Evolutionary conservation across 2,113 vertebrate genomes (phyloP).

Genomic region (Gnathochromis pfefferi): DNA sequence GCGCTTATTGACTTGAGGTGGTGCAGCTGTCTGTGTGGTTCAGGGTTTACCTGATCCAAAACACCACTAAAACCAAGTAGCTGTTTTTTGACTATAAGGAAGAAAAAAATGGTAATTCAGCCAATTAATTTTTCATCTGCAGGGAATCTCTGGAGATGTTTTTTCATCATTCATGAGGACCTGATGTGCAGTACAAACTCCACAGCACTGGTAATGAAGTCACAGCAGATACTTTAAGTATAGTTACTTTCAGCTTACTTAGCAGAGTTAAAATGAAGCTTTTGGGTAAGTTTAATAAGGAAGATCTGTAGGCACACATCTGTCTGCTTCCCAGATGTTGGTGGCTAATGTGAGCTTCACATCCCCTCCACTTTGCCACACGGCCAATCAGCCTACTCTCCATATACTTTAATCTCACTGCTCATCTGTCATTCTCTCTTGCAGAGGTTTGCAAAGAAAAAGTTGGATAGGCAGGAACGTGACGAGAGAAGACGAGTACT

Average conservation of each 20-base stretch:
- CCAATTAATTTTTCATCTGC: not conserved
- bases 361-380: not conserved
- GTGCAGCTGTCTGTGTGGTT: not conserved
- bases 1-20: not conserved
- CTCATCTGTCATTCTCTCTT: not conserved
- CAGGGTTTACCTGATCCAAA: not conserved
- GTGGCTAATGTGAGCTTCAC: not conserved
- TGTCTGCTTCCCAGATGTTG: not conserved
- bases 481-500: not conserved
- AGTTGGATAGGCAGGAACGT: not conserved
- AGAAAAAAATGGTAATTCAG: not conserved
- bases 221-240: not conserved
- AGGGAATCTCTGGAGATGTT: not conserved
- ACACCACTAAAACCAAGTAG: not conserved
- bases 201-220: not conserved
- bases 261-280: not conserved
- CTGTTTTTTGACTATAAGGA: not conserved
- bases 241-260: not conserved
- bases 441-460: not conserved
- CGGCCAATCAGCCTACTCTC: not conserved
- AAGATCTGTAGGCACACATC: not conserved
- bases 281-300: not conserved
- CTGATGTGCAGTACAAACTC: not conserved
- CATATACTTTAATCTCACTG: not conserved
- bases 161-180: not conserved